Evolutionary conservation across 2,113 vertebrate genomes (phyloP), one percentile per base, ranked within the genome.

Genomic region (Hymenochirus boettgeri): DNA sequence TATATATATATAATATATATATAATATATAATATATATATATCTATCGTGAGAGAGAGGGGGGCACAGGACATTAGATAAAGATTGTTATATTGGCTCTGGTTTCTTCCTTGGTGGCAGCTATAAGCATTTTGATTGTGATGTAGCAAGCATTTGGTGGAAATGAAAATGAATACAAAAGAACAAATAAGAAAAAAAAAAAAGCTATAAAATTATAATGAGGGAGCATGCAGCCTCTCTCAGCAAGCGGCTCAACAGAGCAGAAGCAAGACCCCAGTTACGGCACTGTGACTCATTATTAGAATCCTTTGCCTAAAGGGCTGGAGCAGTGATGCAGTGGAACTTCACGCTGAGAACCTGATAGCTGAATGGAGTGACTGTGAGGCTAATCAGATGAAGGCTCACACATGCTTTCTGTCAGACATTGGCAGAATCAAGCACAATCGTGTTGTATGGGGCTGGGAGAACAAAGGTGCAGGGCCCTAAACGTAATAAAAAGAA

Each of bases 201-300:
- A 39, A 65, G 2, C 76, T 73, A 70, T 73, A 45, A 73, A 63
- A 83, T 80, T 72, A 35, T 85, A 79, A 86, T 78, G 71, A 77
- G 74, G 75, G 71, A 72, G 65, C 39, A 19, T 4, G 71, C 72
- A 70, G 74, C 1, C 75, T 65, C 63, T 77, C 79, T 76, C 72
- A 75, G 80, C 77, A 56, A 79, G 83, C 76, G 29, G 78, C 77
- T 73, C 79, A 73, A 60, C 78, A 72, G 71, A 74, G 78, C 79
- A 80, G 79, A 81, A 79, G 78, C 70, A 74, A 70, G 80, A 81
- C 78, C 79, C 64, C 77, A 75, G 83, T 80, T 80, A 66, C 48
- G 61, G 79, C 78, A 42, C 77, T 71, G 80, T 45, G 83, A 76
- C 69, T 87, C 85, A 74, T 87, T 80, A 82, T 79, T 73, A 79